Evolutionary conservation across 2,888 invertebrate species (phyloP), one percentile per base, ranked within the genome.

Genomic region (Parnassius mnemosyne): DNA sequence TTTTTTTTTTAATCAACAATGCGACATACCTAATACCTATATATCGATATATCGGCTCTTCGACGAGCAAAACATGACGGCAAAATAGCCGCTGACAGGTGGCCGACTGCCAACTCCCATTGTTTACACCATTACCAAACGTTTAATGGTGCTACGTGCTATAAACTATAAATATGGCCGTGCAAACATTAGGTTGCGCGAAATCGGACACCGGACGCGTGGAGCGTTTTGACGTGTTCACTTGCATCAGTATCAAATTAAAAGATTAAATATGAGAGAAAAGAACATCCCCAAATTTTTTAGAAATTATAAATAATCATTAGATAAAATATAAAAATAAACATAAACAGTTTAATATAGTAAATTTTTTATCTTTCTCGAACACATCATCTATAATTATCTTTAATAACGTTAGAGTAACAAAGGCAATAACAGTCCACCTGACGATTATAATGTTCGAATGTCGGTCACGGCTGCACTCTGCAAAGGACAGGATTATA

Each of bases 41-140:
- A 20, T 20, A 20, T 20, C 20, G 20, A 12, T 54, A 16, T 54
- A 54, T 54, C 13, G 12, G 43, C 47, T 50, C 57, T 57, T 41
- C 43, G 42, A 53, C 47, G 41, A 41, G 9, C 13, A 46, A 66
- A 65, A 56, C 64, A 66, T 64, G 65, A 62, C 57, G 67, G 54
- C 66, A 72, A 80, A 80, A 67, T 63, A 70, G 69, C 25, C n/a
- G 20, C 56, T 25, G 65, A 64, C 81, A 82, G 81, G 79, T 87
- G 87, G 85, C 84, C 69, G 67, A 64, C 65, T 71, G 83, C 87
- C 84, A 87, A 72, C 69, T 67, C 68, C 70, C 49, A 77, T 81
- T 86, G 85, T 86, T 83, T 86, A 87, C 71, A 68, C 64, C 64
- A 71, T 70, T 78, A 75, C 67, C 66, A 58, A 64, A 65, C 65